phyloP scores from a whole-genome alignment of 2,113 vertebrate genomes.

The Pseudopipra pipra region DNA sequence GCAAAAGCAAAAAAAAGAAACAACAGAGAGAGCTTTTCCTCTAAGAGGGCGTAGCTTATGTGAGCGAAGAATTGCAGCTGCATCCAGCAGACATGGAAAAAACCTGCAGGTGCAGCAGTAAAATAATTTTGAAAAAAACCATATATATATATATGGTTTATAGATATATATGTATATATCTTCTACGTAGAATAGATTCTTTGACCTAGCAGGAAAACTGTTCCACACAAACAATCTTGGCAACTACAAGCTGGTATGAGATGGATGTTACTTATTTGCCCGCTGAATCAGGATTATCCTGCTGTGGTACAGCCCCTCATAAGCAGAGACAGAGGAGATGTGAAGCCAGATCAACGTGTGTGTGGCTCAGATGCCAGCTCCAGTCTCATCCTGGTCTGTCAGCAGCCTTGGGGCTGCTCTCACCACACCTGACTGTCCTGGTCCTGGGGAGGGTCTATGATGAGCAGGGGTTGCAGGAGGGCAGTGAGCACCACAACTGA shows the following conservation, averaged over 20 bases:
- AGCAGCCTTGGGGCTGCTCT: neutral
- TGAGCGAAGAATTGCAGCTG: neutral
- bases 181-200: neutral
- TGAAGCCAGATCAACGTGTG: neutral
- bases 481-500: neutral
- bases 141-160: neutral
- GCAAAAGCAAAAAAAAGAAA: neutral
- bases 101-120: neutral
- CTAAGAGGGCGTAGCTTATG: neutral
- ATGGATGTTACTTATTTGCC: neutral
- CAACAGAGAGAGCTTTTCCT: neutral
- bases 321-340: neutral
- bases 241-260: neutral
- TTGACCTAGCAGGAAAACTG: neutral
- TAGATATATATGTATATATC: too few relatives aligned
- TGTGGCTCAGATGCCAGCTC: neutral
- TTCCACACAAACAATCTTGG: neutral
- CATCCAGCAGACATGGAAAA: neutral
- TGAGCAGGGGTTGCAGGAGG: neutral
- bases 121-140: neutral
- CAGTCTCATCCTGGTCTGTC: neutral
- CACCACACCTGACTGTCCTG: neutral
- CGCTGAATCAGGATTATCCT: neutral
- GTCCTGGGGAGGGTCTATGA: rapidly evolving
- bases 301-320: neutral